phyloP scores from a whole-genome alignment of 2,113 vertebrate genomes.

The Emydura subglobosa region DNA sequence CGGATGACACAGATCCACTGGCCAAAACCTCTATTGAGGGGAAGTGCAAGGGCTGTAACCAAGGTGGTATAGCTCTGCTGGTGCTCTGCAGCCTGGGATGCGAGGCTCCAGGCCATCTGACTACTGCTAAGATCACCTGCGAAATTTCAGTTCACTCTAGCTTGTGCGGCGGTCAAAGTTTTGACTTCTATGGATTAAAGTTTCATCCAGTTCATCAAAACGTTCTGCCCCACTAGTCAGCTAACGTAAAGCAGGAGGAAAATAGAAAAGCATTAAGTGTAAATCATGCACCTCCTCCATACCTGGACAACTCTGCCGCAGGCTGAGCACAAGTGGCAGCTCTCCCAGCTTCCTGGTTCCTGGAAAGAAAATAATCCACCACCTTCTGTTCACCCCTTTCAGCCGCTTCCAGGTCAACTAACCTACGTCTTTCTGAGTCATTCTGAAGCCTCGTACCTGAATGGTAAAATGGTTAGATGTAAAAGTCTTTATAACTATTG shows the following conservation, averaged over 20 bases:
- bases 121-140: neutral
- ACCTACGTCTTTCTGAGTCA: neutral
- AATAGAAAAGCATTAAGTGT: neutral
- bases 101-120: neutral
- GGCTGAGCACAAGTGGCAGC: constrained; percentile 8
- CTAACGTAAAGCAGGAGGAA: neutral
- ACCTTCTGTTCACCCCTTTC: constrained; percentile 39
- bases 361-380: constrained; percentile 1
- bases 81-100: neutral
- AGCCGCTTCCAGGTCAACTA: constrained; percentile 9
- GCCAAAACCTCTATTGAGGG: neutral
- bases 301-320: constrained; percentile 43
- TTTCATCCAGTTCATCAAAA: neutral
- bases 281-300: neutral
- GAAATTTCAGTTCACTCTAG: neutral
- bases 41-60: neutral
- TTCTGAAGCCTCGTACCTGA: constrained; percentile 48
- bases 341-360: neutral
- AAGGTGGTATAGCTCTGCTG: neutral
- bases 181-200: neutral
- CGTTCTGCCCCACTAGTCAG: neutral
- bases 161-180: neutral
- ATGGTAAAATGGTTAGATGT: neutral
- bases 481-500: neutral
- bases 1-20: neutral